Base-by-base conservation (phyloP, 2,797 vertebrate species). In the Phrynocephalus forsythii region DNA sequence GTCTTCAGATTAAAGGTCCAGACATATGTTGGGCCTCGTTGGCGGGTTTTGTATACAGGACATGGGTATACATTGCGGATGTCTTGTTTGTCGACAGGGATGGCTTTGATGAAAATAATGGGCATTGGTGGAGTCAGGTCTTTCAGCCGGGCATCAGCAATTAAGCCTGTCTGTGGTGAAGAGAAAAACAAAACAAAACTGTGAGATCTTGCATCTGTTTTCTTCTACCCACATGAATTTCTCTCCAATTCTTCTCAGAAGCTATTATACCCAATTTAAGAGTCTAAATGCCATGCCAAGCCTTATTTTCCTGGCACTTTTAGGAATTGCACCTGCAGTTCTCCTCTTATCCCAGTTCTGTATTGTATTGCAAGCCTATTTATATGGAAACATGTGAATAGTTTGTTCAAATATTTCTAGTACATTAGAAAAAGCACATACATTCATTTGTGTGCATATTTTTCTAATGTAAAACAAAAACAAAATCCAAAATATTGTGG, bases 1-100 rank as follows among this genome's bases (percentile, higher is more conserved):
- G 98, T 98, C 95, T 98, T 99, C 26, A 99, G 97, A 94, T 98
- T 98, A 73, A 99, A 99, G 24, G 98, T 99, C 98, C 98, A 99
- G 2, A 99, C 97, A 0, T 98, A 98, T 0, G 98, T 99, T 2
- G 98, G 98, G 0, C 99, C 99, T 33, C 99, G 97, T 92, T 98
- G 98, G 26, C 97, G 95, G 15, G 98, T 99, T 94, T 97, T 99
- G 94, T 99, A 99, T 30, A 99, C 93, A 0, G 99, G 98, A 91
- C 99, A 99, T 0, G 96, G 96, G 87, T 99, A 99, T 75, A 97
- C 1, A 0, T 94, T 97, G 18, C 95, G 94, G 48, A 13, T 87
- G 1, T 99, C 98, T 92, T 98, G 98, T 77, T 98, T 99, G 89
- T 98, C 98, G 3, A 96, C 96, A 0, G 97, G 97, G 82, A 99